Conservation (phyloP, 2,113 vertebrate species). For the Sporophila hypoxantha region DNA sequence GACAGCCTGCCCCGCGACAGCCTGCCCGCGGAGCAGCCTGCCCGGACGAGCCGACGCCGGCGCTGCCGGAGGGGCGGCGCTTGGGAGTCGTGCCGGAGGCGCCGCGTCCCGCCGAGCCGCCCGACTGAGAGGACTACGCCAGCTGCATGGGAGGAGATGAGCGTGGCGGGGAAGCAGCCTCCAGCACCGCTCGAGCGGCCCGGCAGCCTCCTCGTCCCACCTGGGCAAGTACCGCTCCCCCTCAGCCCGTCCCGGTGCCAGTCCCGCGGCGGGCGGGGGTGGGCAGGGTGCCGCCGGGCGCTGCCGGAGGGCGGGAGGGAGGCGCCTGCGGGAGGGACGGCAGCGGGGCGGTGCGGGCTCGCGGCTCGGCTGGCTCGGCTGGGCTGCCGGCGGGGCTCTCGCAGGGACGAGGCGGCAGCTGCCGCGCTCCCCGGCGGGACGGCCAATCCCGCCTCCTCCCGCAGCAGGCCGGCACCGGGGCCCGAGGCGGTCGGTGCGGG, state of each 20-base stretch:
- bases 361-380: background rate
- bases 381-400: background rate
- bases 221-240: constrained; percentile 74
- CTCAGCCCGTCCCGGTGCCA: background rate
- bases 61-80: background rate
- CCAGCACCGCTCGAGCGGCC: constrained; percentile 77
- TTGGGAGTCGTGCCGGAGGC: constrained; percentile 63
- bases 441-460: background rate
- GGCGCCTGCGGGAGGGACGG: background rate
- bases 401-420: background rate
- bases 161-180: constrained; percentile 75
- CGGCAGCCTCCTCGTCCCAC: constrained; percentile 78
- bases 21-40: no score
- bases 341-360: background rate
- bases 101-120: constrained; percentile 64
- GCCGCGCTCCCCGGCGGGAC: background rate
- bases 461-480: background rate
- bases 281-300: background rate
- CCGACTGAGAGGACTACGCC: constrained; percentile 60
- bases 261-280: background rate
- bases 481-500: background rate
- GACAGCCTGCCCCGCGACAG: background rate
- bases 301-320: background rate
- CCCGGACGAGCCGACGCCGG: background rate
- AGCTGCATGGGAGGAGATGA: constrained; percentile 85